Base-by-base conservation (phyloP, 2,888 invertebrate genomes). In the Phengaris arion region DNA sequence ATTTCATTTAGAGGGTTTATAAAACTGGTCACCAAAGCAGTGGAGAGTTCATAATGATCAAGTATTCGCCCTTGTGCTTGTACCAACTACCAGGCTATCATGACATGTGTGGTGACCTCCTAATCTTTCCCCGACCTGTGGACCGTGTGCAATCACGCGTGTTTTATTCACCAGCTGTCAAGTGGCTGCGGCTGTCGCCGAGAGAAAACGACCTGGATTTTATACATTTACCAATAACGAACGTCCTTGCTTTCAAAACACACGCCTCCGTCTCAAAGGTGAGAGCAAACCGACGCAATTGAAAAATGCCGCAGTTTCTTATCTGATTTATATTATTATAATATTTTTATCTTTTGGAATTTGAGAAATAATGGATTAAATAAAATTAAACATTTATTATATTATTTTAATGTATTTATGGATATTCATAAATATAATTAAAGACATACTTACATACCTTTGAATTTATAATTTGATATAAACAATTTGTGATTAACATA, bases 201-300 rank as follows among this genome's bases (percentile, higher is more conserved):
- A 81, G 83, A 83, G 84, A 85, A 85, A 85, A 83, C 80, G 82
- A 80, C 80, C 82, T 81, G 80, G 79, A 82, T 85, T 85, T 81
- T 69, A 76, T 80, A 74, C 78, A 79, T 82, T 84, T 80, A 80
- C 83, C 79, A 84, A 84, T 79, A 81, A 77, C 79, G 68, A 81
- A 80, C 83, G 86, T 83, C 87, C 87, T 87, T 86, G 86, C 87
- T 85, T 86, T 86, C 86, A 80, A 86, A 84, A 86, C 83, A 82
- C 80, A 79, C 79, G 48, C 75, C 78, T 77, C 68, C 75, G 76
- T 75, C 75, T 69, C 78, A 77, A 76, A 76, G 45, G 46, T 46
- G 9, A n/a, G 6, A 6, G 75, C 22, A 46, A 46, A 46, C 46
- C 2, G 52, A 13, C 74, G 69, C 2, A 55, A n/a, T 54, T 4